Evolutionary conservation across 92 coral and sea anemone genomes (phyloP), one percentile per base, ranked within the genome.

Genomic region (Ricordea florida): DNA sequence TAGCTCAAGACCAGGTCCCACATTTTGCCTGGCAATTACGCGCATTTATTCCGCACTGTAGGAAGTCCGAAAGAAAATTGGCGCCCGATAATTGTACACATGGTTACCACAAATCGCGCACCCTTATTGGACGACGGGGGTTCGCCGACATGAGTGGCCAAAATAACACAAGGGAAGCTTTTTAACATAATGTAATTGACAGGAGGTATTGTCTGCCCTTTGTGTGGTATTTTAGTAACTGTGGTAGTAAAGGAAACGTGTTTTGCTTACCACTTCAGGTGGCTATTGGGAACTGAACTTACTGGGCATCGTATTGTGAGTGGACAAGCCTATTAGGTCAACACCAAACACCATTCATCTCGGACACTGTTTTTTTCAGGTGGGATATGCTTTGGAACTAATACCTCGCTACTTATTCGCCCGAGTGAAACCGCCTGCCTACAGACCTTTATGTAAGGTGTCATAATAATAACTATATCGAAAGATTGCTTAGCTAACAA

Each of bases 101-200:
- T 20, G 40, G 13, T 35, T 49, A 11, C 41, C 45, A 47, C 5
- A 42, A 38, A 70, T 5, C 40, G 4, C 35, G 65, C 28, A n/a
- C 30, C 42, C 42, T 38, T 17, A 70, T 70, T 70, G 77, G 77
- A 28, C 77, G 29, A 14, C 14, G 40, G 20, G 40, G 28, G 20
- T 28, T 11, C 53, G 10, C 36, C 77, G 66, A 51, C 22, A 52
- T 70, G 77, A 44, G 59, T 70, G 77, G 77, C 56, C 65, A 31
- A 70, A 55, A 5, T 36, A 65, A 45, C 49, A 82, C 88, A 82
- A 82, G 74, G 78, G 75, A 82, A 82, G 58, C 78, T 58, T 62
- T 77, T 73, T 59, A 76, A 76, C 69, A 77, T 67, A 84, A 77
- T 84, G 89, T 84, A 84, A 84, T 84, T 84, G 89, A 84, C 89